Conservation (phyloP, 2,797 vertebrate species). For the Ctenosaura bakeri region DNA sequence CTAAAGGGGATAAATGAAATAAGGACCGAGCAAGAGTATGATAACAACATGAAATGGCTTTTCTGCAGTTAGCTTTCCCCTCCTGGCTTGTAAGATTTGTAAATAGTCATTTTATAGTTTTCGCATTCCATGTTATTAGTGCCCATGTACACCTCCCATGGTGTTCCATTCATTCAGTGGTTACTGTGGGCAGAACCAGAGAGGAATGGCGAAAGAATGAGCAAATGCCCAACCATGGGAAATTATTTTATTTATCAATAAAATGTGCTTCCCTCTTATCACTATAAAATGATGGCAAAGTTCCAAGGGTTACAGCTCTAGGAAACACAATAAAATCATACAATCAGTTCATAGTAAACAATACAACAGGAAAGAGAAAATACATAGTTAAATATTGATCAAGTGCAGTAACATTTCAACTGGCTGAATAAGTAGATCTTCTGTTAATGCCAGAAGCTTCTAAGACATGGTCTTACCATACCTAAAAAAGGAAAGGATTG, state of each 20-base stretch:
- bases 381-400: neutral
- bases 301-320: neutral
- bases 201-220: neutral
- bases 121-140: neutral
- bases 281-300: neutral
- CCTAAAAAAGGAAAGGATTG: neutral
- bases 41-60: conserved; percentile 7
- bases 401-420: neutral
- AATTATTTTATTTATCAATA: neutral
- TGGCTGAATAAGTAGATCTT: neutral
- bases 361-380: neutral
- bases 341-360: neutral
- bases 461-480: neutral
- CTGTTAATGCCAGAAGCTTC: neutral
- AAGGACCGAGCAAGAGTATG: neutral
- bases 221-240: neutral
- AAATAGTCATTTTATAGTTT: neutral
- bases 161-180: neutral
- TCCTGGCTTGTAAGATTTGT: neutral
- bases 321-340: neutral
- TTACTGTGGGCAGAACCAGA: neutral
- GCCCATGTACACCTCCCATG: neutral
- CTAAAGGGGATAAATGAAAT: neutral
- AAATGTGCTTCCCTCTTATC: neutral
- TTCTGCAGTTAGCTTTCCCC: neutral